Evolutionary conservation across 2,113 vertebrate species (phyloP).

Genomic region (Limnothrissa miodon): DNA sequence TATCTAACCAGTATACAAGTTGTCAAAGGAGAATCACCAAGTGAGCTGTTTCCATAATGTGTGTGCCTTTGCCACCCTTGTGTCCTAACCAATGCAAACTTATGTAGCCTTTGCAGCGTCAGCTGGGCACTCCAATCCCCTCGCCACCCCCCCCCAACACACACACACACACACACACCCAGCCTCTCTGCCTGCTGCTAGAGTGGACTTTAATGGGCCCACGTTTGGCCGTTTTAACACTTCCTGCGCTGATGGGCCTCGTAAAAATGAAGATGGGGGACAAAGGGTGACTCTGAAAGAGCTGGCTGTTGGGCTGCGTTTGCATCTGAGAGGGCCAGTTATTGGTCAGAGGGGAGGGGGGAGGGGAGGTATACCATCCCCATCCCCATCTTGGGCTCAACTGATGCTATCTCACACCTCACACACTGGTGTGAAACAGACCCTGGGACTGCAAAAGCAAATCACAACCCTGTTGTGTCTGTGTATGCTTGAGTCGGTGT

Average conservation of each 20-base stretch:
- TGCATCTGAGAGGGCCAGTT: conserved; percentile 1
- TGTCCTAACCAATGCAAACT: not conserved
- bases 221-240: conserved; percentile 69
- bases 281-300: conserved; percentile 60
- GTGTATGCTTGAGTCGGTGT: not conserved
- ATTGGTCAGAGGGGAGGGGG: not conserved
- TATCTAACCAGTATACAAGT: too few relatives aligned
- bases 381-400: conserved; percentile 24
- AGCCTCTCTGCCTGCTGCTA: conserved; percentile 49
- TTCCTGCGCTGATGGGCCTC: conserved; percentile 85
- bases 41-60: not conserved
- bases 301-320: conserved; percentile 11
- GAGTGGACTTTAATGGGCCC: conserved; percentile 80
- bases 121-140: too few relatives aligned
- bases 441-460: not conserved
- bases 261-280: conserved; percentile 78
- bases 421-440: not conserved
- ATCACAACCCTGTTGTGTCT: not conserved
- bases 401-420: not conserved
- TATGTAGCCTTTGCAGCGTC: not conserved
- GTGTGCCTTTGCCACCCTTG: not conserved
- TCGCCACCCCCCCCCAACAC: conserved; percentile 71
- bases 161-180: too few relatives aligned
- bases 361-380: conserved; percentile 13
- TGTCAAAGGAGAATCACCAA: not conserved